Evolutionary conservation across 2,888 invertebrate species (phyloP), one percentile per base, ranked within the genome.

Genomic region (Aphrophora alni): DNA sequence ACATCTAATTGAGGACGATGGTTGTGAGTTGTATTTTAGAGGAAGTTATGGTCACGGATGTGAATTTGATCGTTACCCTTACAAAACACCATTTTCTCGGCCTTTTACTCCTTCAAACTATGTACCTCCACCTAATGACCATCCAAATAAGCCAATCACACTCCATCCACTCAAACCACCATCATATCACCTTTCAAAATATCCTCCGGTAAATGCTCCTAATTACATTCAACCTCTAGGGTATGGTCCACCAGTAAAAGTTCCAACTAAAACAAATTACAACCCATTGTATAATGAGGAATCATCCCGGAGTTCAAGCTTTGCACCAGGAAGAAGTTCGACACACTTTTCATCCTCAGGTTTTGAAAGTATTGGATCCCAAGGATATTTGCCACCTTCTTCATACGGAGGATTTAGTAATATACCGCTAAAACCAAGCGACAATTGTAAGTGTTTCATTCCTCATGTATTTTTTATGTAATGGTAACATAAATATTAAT

Each of bases 11-110:
- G 89, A 91, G 4, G 93, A 93, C 83, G 88, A 90, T 0, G 92
- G 92, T 0, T 94, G 94, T 80, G 95, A 95, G 87, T 88, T 96
- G 27, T 96, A 95, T 84, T 93, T 95, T 82, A 89, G 95, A 70
- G 95, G 95, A 0, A 95, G 95, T 87, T 95, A 93, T 85, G 95
- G 95, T 0, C 91, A 95, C 77, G 95, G 95, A 0, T 95, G 95
- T 85, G 95, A 95, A 87, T 92, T 94, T 0, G 93, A 93, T 80
- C 90, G 89, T 59, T 75, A 4, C 71, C 74, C 28, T 12, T 68
- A 69, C 33, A 51, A 14, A 4, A 70, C 33, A 7, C 75, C 27
- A 26, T 27, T 28, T 33, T 26, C 72, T n/a, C 59, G 73, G 0
- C 77, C 81, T 73, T 17, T n/a, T 28, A 26, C 28, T 33, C 28